Percentiles rank a stretch among this genome's conserved stretches.
Conservation (phyloP, 2,797 vertebrate genomes). For the Sparus aurata region DNA sequence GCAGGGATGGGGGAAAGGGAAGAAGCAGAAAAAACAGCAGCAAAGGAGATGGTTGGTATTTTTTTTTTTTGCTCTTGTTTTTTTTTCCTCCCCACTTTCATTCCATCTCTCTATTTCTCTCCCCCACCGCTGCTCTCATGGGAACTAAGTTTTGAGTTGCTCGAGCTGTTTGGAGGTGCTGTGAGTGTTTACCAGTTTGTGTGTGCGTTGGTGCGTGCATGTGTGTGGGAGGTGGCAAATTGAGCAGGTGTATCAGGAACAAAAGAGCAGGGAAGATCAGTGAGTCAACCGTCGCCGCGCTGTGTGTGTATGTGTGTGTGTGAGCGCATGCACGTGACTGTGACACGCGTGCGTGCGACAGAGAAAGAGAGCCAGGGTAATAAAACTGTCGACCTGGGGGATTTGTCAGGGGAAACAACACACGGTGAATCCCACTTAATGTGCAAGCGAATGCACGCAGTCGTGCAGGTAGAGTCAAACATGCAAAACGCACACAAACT, state of each 20-base stretch:
- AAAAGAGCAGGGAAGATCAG: constrained; percentile 73
- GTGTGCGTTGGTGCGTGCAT: constrained; percentile 25
- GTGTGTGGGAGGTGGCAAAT: constrained; percentile 74
- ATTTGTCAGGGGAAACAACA: constrained; percentile 68
- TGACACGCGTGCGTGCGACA: constrained; percentile 4
- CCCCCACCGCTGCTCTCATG: constrained; percentile 53
- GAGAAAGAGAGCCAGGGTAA: constrained; percentile 45
- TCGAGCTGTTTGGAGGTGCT: constrained; percentile 66
- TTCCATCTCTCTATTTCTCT: constrained; percentile 53
- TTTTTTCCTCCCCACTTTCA: constrained; percentile 53
- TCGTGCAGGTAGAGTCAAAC: constrained; percentile 2
- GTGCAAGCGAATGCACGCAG: constrained; percentile 40
- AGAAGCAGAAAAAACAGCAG: constrained; percentile 22
- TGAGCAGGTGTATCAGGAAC: constrained; percentile 79
- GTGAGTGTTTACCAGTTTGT: constrained; percentile 50
- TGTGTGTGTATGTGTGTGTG: constrained; percentile 23
- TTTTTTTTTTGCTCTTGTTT: constrained; percentile 32
- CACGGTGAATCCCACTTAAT: constrained; percentile 52
- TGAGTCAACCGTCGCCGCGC: constrained; percentile 60
- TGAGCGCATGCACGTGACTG: background rate
- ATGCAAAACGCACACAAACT: constrained; percentile 33
- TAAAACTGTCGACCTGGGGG: constrained; percentile 61
- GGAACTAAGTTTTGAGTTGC: constrained; percentile 70
- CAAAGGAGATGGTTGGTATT: constrained; percentile 5
- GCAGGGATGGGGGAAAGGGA: background rate